A percentile compares a stretch with the other conserved stretches of the same genome.
Conservation (phyloP, 2,113 vertebrate species). For the Labeo catla region DNA sequence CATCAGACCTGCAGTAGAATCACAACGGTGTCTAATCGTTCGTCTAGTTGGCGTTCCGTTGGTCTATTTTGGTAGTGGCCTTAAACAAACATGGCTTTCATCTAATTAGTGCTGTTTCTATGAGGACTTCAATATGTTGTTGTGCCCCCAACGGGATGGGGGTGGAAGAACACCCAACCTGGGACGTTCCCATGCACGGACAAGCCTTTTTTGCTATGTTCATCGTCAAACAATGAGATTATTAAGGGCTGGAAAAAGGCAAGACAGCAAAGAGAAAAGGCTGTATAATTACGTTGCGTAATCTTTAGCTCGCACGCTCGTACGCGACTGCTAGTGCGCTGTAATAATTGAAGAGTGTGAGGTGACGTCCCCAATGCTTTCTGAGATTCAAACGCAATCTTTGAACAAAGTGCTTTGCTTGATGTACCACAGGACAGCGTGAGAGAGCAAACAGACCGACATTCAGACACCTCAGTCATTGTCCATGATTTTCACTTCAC, state of each 20-base stretch:
- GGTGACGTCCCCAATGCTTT: constrained; percentile 6
- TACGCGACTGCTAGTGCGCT: constrained; percentile 5
- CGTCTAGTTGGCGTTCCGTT: constrained; percentile 53
- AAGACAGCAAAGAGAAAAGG: constrained; percentile 36
- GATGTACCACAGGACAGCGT: constrained; percentile 30
- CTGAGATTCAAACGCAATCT: constrained; percentile 42
- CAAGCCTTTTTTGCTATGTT: constrained; percentile 16
- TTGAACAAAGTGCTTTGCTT: constrained; percentile 55
- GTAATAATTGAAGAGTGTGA: constrained; percentile 10
- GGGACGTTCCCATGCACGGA: constrained; percentile 10
- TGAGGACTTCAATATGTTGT: constrained; percentile 27
- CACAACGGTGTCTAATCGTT: constrained; percentile 26
- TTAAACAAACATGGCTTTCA: constrained; percentile 92
- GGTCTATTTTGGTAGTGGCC: constrained; percentile 87
- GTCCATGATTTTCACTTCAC: not conserved
- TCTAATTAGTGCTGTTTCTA: constrained; percentile 74
- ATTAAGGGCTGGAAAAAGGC: constrained; percentile 50
- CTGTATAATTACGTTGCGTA: constrained; percentile 23
- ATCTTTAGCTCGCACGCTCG: not conserved
- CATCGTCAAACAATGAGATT: constrained; percentile 8
- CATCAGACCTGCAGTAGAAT: constrained; percentile 51
- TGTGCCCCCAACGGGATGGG: not conserved
- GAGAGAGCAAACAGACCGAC: constrained; percentile 15
- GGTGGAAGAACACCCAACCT: not conserved
- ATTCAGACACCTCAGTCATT: not conserved